Evolutionary conservation across 2,797 vertebrate genomes (phyloP), one percentile per base, ranked within the genome.

Genomic region (Onychomys torridus): DNA sequence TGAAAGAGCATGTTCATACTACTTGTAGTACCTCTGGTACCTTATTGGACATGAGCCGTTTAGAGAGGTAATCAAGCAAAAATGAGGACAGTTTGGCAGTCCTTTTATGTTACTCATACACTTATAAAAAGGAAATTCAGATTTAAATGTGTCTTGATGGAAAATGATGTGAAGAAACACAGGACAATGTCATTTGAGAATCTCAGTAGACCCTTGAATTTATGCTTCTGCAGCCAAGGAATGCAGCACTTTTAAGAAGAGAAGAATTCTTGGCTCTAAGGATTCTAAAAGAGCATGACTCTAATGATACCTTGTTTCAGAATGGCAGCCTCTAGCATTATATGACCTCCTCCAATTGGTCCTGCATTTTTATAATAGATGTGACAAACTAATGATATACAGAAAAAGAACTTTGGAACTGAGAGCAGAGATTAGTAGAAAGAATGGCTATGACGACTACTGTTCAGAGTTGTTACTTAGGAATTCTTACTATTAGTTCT

Each of bases 61-160:
- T 89, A 91, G 17, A 73, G 55, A 93, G 6, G 6, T 84, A 94
- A 93, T 57, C 29, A 85, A 90, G 43, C 32, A 81, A 91, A 91
- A 93, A 89, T 86, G 37, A 73, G 37, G 7, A 75, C 25, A 61
- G 77, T 91, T 73, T 9, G 37, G 6, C 86, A 11, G 34, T 5
- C 6, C 37, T n/a, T 43, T 86, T 55, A 19, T 59, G 49, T 89
- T 49, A 85, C 37, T 37, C 32, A 2, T 23, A 12, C 77, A 34
- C 49, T 92, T 89, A 76, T 49, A 69, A 71, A 81, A 94, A 21
- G 12, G 19, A 32, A 61, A 87, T 86, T 86, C 92, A 65, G 79
- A 21, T 6, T 71, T 73, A 86, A 8, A 59, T 32, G 73, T 23
- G 21, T 29, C 34, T 52, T 86, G 57, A 90, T 8, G 46, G 13